Evolutionary conservation across 2,113 vertebrate species (phyloP).

Genomic region (Neopipo cinnamomea): DNA sequence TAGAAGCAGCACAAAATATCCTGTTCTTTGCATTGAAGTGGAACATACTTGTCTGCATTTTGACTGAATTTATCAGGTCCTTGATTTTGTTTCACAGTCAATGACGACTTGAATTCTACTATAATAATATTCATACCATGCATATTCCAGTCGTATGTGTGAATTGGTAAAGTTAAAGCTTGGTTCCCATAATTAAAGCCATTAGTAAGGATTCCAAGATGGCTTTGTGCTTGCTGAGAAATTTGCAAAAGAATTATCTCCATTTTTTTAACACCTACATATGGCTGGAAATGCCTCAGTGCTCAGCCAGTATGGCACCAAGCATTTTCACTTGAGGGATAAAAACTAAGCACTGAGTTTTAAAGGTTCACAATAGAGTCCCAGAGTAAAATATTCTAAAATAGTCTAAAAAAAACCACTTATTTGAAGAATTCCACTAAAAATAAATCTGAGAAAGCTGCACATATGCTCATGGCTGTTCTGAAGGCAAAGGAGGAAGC

Average conservation of each 20-base stretch:
- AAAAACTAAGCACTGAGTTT: background rate
- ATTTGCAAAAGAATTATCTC: background rate
- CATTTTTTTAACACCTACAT: background rate
- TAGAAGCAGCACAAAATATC: conserved; percentile 1
- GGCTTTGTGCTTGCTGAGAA: background rate
- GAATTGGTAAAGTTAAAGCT: background rate
- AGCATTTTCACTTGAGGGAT: background rate
- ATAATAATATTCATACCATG: conserved; percentile 17
- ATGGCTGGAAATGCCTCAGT: background rate
- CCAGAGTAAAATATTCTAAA: background rate
- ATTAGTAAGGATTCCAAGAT: background rate
- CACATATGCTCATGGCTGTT: background rate
- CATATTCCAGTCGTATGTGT: background rate
- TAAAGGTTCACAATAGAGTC: background rate
- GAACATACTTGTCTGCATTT: conserved; percentile 7
- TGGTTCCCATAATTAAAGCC: background rate
- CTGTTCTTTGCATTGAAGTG: background rate
- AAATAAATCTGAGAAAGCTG: background rate
- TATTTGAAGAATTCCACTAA: background rate
- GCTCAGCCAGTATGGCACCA: background rate
- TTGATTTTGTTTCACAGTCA: background rate
- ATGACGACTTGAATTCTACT: conserved; percentile 1
- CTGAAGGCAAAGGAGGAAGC: background rate
- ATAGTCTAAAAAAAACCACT: background rate
- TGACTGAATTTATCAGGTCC: conserved; percentile 9